phyloP scores from a whole-genome alignment of 2,113 vertebrate species.

The Peucedramus taeniatus region DNA sequence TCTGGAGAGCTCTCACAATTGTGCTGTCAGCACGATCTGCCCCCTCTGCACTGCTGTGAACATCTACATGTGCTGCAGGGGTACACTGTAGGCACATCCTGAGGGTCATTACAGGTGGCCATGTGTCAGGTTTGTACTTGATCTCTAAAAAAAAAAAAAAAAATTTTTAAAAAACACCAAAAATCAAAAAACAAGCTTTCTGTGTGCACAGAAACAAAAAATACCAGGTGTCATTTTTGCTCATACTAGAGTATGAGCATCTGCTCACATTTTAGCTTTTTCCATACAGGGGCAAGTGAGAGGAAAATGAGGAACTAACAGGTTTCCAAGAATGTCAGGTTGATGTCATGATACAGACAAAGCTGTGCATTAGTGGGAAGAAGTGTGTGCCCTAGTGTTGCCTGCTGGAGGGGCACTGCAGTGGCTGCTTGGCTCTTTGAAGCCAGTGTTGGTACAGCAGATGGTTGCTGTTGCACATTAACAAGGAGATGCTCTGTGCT shows the following conservation, averaged over 20 bases:
- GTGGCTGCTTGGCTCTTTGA: not conserved
- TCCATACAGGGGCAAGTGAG: not conserved
- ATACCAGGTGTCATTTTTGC: not conserved
- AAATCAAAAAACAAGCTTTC: not conserved
- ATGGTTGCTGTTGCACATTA: not conserved
- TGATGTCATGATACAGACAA: not conserved
- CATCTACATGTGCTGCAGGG: not conserved
- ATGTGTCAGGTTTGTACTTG: not conserved
- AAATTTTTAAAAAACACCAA: too few relatives aligned
- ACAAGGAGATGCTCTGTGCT: not conserved
- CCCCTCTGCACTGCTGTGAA: not conserved
- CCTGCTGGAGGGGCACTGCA: not conserved
- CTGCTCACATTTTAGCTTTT: not conserved
- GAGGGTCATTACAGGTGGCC: not conserved
- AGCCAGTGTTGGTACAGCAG: not conserved
- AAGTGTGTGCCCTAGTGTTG: fast-evolving
- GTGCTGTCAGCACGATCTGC: not conserved
- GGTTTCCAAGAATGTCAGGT: not conserved
- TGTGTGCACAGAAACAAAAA: not conserved
- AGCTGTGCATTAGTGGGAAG: not conserved
- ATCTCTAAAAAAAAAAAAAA: not conserved
- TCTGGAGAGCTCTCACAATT: fast-evolving
- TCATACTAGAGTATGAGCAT: not conserved
- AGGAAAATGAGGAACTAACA: not conserved
- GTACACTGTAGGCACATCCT: not conserved